Evolutionary conservation across 2,113 vertebrate genomes (phyloP).

Genomic region (Albula glossodonta): DNA sequence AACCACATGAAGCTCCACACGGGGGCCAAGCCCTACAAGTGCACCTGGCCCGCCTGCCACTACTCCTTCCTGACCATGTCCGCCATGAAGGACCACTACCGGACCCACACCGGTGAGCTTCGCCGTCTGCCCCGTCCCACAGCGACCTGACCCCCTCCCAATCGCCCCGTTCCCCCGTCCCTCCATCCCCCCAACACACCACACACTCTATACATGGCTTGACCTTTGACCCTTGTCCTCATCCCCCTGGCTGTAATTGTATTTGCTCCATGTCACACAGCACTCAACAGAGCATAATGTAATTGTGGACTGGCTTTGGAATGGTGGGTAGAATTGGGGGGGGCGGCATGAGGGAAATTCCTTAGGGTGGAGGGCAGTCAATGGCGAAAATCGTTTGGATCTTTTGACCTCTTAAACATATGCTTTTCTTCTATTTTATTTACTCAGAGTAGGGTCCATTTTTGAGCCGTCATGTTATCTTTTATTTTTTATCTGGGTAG

Average conservation of each 20-base stretch:
- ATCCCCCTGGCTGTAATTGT: neutral
- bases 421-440: neutral
- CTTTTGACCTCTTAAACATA: neutral
- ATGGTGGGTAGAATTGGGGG: neutral
- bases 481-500: constrained; percentile 71
- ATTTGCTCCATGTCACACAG: neutral
- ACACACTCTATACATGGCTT: too few species aligned
- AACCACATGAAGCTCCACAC: constrained; percentile 99
- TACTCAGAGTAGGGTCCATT: neutral
- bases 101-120: constrained; percentile 94
- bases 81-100: constrained; percentile 96
- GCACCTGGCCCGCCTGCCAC: constrained; percentile 92
- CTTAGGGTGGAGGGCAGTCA: neutral
- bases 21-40: constrained; percentile 95
- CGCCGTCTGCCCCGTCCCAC: constrained; percentile 45
- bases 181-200: too few species aligned
- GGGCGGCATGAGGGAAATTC: neutral
- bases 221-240: neutral
- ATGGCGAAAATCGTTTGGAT: neutral
- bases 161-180: neutral
- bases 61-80: constrained; percentile 96
- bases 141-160: neutral
- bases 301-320: neutral
- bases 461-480: constrained; percentile 45
- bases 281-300: neutral